These are phyloP conservation scores for Dascillus cervinus DNA, from an alignment of 2,888 invertebrate genomes.

Conservation along the genomic window DNA sequence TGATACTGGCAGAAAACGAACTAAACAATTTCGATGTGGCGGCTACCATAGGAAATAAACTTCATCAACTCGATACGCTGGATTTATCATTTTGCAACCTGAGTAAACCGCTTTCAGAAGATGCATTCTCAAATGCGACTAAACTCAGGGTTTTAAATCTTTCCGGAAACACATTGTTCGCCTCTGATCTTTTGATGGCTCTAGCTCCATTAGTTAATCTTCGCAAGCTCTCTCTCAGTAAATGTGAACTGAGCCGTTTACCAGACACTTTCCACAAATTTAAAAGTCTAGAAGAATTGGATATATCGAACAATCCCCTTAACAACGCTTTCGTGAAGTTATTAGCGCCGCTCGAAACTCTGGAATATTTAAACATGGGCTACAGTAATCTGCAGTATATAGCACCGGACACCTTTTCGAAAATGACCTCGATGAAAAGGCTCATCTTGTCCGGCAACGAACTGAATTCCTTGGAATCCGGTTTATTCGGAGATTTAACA, in stretches of 20 bases:
- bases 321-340: conserved; percentile 59
- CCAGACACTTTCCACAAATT: conserved; percentile 61
- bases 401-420: conserved; percentile 57
- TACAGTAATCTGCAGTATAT: conserved; percentile 61
- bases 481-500: conserved; percentile 60
- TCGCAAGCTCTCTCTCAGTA: conserved; percentile 58
- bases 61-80: conserved; percentile 55
- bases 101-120: conserved; percentile 57
- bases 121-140: conserved; percentile 61
- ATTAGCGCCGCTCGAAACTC: conserved; percentile 55
- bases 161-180: conserved; percentile 61
- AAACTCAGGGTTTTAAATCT: conserved; percentile 56
- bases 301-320: conserved; percentile 63
- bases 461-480: conserved; percentile 56
- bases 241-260: conserved; percentile 56
- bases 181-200: conserved; percentile 58
- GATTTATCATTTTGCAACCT: conserved; percentile 64
- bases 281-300: conserved; percentile 57
- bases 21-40: conserved; percentile 57
- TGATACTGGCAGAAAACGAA: conserved; percentile 59
- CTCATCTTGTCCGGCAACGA: conserved; percentile 63
- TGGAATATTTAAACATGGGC: conserved; percentile 66
- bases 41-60: conserved; percentile 55
- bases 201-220: conserved; percentile 57
- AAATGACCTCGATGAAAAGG: conserved; percentile 59